Base-by-base conservation (phyloP, 53 echinoderm and acorn worm species). In the Apostichopus leukothele region DNA sequence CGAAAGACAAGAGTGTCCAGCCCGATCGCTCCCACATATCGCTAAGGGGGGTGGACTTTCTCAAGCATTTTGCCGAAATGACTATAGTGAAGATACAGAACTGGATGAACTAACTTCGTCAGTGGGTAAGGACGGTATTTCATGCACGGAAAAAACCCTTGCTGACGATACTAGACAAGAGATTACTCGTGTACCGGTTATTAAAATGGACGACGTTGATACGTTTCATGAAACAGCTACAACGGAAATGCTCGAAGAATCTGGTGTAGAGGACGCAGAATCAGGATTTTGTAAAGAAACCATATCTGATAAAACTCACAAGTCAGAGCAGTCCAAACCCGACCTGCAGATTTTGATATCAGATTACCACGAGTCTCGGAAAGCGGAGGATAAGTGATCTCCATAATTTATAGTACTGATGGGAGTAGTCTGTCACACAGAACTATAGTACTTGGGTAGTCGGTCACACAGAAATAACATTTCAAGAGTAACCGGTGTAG, bases 1-100 rank as follows among this genome's bases (percentile, higher is more conserved):
- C 3, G 85, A 85, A 50, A 85, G 85, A 51, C 85, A 85, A 60
- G 85, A 85, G 25, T 85, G 75, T 7, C 88, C 75, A 13, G 51
- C 75, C 54, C 88, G 54, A 20, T 75, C 88, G 51, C 88, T 75
- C 73, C 55, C 75, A 75, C 88, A 75, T n/a, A 52, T 75, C 53
- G 52, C 50, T 10, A 71, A 71, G 71, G 71, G 20, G 1, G 20
- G 71, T 71, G 71, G 71, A 13, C 71, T 71, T 71, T 71, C 16
- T 19, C 71, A 71, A 6, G 18, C 71, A 3, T 71, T 71, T 71
- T n/a, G 18, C 18, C 13, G 71, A 71, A n/a, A 71, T 71, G 71
- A 13, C 13, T 13, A 4, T 71, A 71, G 71, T 71, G 63, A 63
- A 11, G 71, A 71, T 19, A 19, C 13, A 71, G 71, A 71, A 71